These are phyloP conservation scores for Lysiphlebus fabarum DNA, from an alignment of 1,140 invertebrate genomes.

Conservation along the genomic window DNA sequence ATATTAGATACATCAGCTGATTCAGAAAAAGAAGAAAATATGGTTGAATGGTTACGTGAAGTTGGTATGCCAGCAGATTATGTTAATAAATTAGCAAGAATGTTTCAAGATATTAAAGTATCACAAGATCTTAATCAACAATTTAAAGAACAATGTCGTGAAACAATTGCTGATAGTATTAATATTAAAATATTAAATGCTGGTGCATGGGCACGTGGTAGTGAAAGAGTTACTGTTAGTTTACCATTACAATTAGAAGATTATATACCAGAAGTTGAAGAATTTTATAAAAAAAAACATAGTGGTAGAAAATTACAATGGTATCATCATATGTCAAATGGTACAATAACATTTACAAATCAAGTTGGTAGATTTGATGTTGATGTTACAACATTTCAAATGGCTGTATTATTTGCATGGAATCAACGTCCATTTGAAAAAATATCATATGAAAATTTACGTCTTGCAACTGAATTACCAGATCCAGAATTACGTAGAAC, in stretches of 20 bases:
- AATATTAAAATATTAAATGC: constrained; percentile 96
- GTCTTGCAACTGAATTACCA: constrained; percentile 93
- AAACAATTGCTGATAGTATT: constrained; percentile 62
- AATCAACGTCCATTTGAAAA: constrained; percentile 90
- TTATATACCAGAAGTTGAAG: constrained; percentile 95
- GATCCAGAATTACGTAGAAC: constrained; percentile 93
- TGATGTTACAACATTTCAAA: constrained; percentile 99
- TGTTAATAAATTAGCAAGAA: constrained; percentile 95
- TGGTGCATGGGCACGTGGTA: constrained; percentile 94
- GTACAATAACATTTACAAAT: constrained; percentile 63
- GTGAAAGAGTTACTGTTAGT: constrained; percentile 91
- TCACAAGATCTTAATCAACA: constrained; percentile 97
- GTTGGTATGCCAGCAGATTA: constrained; percentile 99
- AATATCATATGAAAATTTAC: constrained; percentile 92
- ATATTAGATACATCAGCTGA: constrained; percentile 96
- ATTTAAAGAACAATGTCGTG: constrained; percentile 72
- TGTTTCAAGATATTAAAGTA: constrained; percentile 99
- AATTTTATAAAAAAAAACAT: constrained; percentile 95
- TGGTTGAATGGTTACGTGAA: constrained; percentile 93
- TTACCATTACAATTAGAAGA: constrained; percentile 96
- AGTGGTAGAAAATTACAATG: constrained; percentile 97
- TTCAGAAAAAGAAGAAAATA: constrained; percentile 98
- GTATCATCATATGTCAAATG: constrained; percentile 99
- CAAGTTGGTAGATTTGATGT: constrained; percentile 92
- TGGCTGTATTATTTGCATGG: constrained; percentile 99